Percentiles rank a stretch among this genome's conserved stretches.
phyloP scores from a whole-genome alignment of 2,113 vertebrate species.

The Clarias batrachus region DNA sequence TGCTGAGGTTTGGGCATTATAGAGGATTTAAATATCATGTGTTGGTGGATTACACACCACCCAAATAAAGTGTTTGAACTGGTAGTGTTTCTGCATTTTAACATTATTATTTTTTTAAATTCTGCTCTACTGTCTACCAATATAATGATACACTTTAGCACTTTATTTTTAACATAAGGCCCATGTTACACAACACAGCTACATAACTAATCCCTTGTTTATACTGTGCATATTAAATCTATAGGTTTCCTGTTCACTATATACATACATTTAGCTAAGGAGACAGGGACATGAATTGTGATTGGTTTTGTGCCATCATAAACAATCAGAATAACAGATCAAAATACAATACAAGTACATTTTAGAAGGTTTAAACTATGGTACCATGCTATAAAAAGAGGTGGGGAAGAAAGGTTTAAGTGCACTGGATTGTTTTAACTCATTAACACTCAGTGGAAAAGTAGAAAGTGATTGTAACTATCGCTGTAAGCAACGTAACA shows the following conservation, averaged over 20 bases:
- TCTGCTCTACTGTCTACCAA: neutral
- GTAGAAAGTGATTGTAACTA: slow-evolving; percentile 22
- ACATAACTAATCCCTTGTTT: neutral
- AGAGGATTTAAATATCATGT: slow-evolving; percentile 68
- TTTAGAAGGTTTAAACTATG: neutral
- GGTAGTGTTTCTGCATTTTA: neutral
- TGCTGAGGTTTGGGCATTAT: slow-evolving; percentile 67
- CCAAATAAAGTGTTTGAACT: slow-evolving; percentile 10
- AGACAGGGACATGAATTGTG: neutral
- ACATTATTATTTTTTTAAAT: neutral
- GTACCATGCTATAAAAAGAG: neutral
- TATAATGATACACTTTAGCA: neutral
- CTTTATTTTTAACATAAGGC: neutral
- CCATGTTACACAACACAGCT: neutral
- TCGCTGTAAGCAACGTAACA: neutral
- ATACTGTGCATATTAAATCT: neutral
- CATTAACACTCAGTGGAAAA: neutral
- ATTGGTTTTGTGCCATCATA: neutral
- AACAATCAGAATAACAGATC: neutral
- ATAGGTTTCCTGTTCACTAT: neutral
- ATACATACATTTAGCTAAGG: neutral
- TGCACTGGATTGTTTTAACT: neutral
- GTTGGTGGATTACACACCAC: slow-evolving; percentile 61
- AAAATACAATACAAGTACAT: neutral
- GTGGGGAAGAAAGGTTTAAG: neutral